Conservation (phyloP, 2,888 invertebrate species). For the Euzophera pinguis region DNA sequence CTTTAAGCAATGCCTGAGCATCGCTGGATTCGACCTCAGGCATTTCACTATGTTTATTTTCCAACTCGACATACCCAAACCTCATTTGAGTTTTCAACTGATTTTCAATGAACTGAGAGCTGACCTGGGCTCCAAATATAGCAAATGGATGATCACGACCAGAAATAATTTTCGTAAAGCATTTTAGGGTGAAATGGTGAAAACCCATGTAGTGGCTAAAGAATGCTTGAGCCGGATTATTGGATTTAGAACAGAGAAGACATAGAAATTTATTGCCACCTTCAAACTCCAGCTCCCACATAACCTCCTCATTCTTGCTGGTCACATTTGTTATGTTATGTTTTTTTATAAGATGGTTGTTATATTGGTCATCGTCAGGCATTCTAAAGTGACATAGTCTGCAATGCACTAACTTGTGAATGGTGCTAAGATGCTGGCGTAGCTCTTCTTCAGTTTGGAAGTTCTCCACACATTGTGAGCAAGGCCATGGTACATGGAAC, state of each 20-base stretch:
- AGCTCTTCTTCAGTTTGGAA: conserved; percentile 50
- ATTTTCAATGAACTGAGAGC: conserved; percentile 52
- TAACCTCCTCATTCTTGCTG: conserved; percentile 44
- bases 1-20: conserved; percentile 30
- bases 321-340: conserved; percentile 56
- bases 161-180: conserved; percentile 55
- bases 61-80: conserved; percentile 57
- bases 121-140: conserved; percentile 63
- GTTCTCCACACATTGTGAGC: conserved; percentile 64
- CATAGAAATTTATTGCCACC: conserved; percentile 52
- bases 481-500: conserved; percentile 68
- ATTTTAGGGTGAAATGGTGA: conserved; percentile 70
- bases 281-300: conserved; percentile 61
- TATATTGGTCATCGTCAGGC: conserved; percentile 56
- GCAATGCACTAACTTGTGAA: conserved; percentile 65
- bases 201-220: conserved; percentile 69
- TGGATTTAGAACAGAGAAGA: conserved; percentile 56
- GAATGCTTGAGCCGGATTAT: conserved; percentile 45
- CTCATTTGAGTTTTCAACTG: conserved; percentile 48
- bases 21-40: conserved; percentile 19
- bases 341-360: conserved; percentile 60
- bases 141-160: conserved; percentile 58
- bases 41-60: conserved; percentile 29
- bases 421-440: conserved; percentile 50
- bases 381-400: conserved; percentile 65